Evolutionary conservation across 2,888 invertebrate genomes (phyloP).

Genomic region (Macrosiphum euphorbiae): DNA sequence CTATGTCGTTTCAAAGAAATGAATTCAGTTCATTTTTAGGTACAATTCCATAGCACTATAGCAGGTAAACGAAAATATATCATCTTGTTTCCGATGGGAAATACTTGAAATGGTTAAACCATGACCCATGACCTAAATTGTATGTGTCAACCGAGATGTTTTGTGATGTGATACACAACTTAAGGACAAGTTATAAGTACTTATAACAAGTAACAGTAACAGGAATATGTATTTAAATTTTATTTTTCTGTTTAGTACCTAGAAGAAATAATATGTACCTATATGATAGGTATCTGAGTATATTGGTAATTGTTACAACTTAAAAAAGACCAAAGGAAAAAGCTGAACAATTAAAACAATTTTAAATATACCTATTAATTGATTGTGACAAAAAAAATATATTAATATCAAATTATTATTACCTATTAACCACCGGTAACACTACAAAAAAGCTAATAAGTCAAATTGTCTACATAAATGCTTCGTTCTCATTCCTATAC

Average conservation of each 20-base stretch:
- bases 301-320: no score
- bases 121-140: conserved; percentile 17
- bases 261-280: neutral
- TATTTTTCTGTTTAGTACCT: neutral
- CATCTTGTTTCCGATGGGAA: neutral
- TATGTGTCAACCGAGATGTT: neutral
- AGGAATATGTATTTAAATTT: neutral
- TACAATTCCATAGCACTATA: neutral
- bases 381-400: no score
- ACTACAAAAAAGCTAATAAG: no score
- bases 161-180: neutral
- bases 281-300: no score
- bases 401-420: no score
- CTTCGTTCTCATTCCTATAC: no score
- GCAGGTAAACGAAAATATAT: conserved; percentile 20
- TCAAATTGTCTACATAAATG: no score
- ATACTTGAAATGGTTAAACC: conserved; percentile 10
- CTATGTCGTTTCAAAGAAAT: neutral
- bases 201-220: neutral
- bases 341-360: no score
- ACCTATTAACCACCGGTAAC: no score
- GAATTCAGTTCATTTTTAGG: neutral
- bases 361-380: no score
- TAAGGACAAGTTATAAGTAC: neutral
- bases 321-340: neutral